Conservation (phyloP, 2,113 vertebrate species). For the Apodemus sylvaticus region DNA sequence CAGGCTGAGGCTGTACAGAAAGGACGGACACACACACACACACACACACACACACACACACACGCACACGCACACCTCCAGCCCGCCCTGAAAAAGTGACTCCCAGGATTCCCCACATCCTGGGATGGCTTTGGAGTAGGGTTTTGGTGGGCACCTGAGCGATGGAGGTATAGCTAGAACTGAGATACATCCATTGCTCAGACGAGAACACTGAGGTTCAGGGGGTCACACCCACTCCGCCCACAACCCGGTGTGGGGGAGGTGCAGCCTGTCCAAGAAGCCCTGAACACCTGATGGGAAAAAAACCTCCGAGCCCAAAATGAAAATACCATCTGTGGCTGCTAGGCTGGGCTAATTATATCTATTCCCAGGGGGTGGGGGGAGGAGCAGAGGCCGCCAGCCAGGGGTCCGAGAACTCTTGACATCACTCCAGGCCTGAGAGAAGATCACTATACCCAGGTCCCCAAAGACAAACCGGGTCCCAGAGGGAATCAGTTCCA, state of each 20-base stretch:
- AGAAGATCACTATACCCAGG: background rate
- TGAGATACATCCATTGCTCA: background rate
- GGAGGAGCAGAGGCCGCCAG: background rate
- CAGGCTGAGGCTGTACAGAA: background rate
- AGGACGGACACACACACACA: too few relatives aligned
- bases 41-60: background rate
- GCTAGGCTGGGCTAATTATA: conserved; percentile 60
- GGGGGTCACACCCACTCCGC: rapidly evolving
- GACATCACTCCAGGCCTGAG: background rate
- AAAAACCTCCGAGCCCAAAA: conserved; percentile 31
- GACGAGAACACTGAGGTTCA: background rate
- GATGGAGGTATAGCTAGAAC: too few relatives aligned
- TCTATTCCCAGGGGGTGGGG: background rate
- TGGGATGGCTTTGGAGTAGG: too few relatives aligned
- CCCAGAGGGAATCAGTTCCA: background rate
- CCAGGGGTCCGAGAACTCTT: background rate
- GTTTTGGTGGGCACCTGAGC: background rate
- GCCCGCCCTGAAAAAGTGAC: background rate
- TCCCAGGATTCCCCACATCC: background rate
- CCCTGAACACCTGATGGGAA: conserved; percentile 46
- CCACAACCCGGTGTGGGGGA: background rate
- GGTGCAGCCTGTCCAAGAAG: background rate
- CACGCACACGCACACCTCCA: background rate
- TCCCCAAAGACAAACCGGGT: conserved; percentile 20
- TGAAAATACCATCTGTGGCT: conserved; percentile 53